These are phyloP conservation scores for Clanis bilineata DNA, from an alignment of 2,888 invertebrate genomes.

Conservation along the genomic window DNA sequence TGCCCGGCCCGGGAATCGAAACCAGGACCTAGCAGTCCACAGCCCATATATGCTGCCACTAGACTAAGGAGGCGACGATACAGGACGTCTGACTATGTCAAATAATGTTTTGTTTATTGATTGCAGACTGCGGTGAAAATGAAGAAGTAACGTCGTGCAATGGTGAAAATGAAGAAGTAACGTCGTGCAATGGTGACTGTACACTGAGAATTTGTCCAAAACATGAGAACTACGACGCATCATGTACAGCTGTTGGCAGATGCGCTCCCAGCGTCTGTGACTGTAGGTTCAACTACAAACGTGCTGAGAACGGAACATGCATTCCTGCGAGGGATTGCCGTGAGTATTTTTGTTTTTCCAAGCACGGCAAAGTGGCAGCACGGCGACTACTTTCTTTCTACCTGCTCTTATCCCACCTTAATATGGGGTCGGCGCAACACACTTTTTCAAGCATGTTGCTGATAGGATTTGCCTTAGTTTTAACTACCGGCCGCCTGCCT, in stretches of 20 bases:
- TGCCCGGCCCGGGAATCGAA: too few species aligned
- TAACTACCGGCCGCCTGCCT: too few species aligned
- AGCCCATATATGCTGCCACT: too few species aligned
- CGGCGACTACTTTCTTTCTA: not conserved
- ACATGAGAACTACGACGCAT: conserved; percentile 20
- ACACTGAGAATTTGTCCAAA: conserved; percentile 24
- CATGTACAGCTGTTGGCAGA: conserved; percentile 22
- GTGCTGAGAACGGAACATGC: conserved; percentile 4
- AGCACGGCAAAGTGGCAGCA: too few species aligned
- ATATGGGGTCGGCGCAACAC: too few species aligned
- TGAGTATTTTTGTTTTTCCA: not conserved
- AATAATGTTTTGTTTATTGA: not conserved
- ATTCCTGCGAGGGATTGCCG: conserved; percentile 2
- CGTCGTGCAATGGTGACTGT: conserved; percentile 32
- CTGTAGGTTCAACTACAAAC: not conserved
- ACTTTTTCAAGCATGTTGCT: too few species aligned
- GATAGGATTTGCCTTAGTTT: too few species aligned
- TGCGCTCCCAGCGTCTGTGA: conserved; percentile 19
- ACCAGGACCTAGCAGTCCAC: too few species aligned
- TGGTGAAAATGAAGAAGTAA: too few species aligned
- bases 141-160: conserved; percentile 32
- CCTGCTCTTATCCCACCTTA: too few species aligned
- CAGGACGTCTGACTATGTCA: too few species aligned
- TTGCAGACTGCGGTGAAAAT: conserved; percentile 26
- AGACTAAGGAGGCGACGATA: too few species aligned